A percentile compares a stretch with the other conserved stretches of the same genome.
Conservation (phyloP, 1,140 invertebrate genomes). For the Pentalonia nigronervosa region DNA sequence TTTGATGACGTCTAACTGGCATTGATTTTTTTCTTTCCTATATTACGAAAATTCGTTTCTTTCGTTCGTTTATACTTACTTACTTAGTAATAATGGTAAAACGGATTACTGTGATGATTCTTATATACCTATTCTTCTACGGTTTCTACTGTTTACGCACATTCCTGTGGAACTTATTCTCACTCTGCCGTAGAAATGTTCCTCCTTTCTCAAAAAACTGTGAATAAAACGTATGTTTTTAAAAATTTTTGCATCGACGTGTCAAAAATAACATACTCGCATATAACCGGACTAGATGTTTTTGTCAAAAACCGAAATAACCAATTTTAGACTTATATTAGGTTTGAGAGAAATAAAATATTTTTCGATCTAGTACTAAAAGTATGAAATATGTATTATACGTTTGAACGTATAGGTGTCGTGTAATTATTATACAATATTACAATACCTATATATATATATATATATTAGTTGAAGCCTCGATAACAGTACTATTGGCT, state of each 20-base stretch:
- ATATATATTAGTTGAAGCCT: too few species aligned
- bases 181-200: background rate
- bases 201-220: background rate
- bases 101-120: background rate
- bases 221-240: background rate
- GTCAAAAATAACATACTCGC: too few species aligned
- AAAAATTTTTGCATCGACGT: background rate
- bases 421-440: background rate
- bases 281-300: background rate
- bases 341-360: background rate
- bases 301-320: background rate
- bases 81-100: background rate
- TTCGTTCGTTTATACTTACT: background rate
- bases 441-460: too few species aligned
- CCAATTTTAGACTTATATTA: background rate
- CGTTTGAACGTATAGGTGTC: background rate
- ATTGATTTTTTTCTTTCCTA: background rate
- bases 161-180: too few species aligned
- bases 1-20: background rate
- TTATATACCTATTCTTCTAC: background rate
- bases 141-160: background rate
- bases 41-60: background rate
- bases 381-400: background rate
- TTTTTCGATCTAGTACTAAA: background rate
- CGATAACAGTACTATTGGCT: too few species aligned